phyloP scores from a whole-genome alignment of 2,797 vertebrate genomes.

The Cetoscarus ocellatus region DNA sequence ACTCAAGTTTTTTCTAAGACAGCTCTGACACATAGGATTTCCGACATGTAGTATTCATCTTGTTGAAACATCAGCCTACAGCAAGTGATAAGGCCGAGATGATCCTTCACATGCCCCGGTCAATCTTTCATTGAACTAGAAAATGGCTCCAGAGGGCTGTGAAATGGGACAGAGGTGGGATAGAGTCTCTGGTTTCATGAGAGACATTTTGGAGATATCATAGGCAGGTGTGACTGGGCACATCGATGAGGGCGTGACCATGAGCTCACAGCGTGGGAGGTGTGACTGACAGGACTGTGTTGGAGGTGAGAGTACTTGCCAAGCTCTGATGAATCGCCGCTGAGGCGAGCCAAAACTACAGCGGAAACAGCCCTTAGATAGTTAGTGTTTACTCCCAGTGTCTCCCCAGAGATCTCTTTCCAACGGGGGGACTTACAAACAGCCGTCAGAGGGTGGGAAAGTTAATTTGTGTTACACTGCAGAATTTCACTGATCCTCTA shows the following conservation, averaged over 20 bases:
- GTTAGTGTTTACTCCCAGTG: constrained; percentile 54
- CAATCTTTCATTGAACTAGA: constrained; percentile 31
- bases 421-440: constrained; percentile 9
- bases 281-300: constrained; percentile 54
- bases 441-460: constrained; percentile 33
- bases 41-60: constrained; percentile 26
- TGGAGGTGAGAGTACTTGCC: constrained; percentile 40
- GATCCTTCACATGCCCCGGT: constrained; percentile 11
- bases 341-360: constrained; percentile 44
- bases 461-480: constrained; percentile 23
- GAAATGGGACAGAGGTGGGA: constrained; percentile 40
- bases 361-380: constrained; percentile 68
- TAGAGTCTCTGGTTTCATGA: constrained; percentile 33
- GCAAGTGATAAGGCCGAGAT: constrained; percentile 35
- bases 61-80: constrained; percentile 38
- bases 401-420: constrained; percentile 12
- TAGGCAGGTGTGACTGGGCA: constrained; percentile 66
- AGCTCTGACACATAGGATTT: constrained; percentile 42
- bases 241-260: constrained; percentile 39
- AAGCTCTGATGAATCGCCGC: constrained; percentile 48
- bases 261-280: constrained; percentile 68
- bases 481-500: constrained; percentile 14
- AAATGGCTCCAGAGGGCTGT: constrained; percentile 46
- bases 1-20: constrained; percentile 23
- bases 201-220: constrained; percentile 48